Evolutionary conservation across 2,113 vertebrate genomes (phyloP).

Genomic region (Perccottus glenii): DNA sequence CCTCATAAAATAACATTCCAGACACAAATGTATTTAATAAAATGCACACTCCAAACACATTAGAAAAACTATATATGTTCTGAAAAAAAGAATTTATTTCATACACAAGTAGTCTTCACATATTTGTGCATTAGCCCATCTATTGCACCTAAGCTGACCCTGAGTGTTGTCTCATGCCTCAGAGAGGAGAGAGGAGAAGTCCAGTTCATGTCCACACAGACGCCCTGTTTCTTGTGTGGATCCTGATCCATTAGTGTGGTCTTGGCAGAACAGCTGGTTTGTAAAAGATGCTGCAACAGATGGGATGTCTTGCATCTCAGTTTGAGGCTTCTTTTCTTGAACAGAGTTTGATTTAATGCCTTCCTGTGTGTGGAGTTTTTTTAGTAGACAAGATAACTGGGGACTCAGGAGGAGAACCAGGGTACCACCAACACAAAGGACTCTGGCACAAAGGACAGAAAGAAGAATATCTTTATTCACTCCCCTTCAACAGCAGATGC

Average conservation of each 20-base stretch:
- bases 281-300: constrained; percentile 51
- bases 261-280: constrained; percentile 43
- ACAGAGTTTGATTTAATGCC: constrained; percentile 3
- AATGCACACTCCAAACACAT: no score
- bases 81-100: background rate
- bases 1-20: no score
- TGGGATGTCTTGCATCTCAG: constrained; percentile 8
- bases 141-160: constrained; percentile 86
- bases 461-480: background rate
- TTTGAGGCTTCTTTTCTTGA: constrained; percentile 12
- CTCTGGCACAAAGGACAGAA: constrained; percentile 69
- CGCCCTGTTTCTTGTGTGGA: constrained; percentile 3
- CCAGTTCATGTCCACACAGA: background rate
- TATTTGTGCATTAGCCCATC: constrained; percentile 88
- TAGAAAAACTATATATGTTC: no score
- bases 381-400: constrained; percentile 74
- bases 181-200: constrained; percentile 64
- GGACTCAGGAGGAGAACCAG: constrained; percentile 86
- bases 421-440: constrained; percentile 82
- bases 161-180: constrained; percentile 69
- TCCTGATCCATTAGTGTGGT: background rate
- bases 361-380: constrained; percentile 52
- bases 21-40: no score
- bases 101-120: constrained; percentile 73
- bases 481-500: no score